Evolutionary conservation across 1,140 invertebrate genomes (phyloP), one percentile per base, ranked within the genome.

Genomic region (Galendromus occidentalis): DNA sequence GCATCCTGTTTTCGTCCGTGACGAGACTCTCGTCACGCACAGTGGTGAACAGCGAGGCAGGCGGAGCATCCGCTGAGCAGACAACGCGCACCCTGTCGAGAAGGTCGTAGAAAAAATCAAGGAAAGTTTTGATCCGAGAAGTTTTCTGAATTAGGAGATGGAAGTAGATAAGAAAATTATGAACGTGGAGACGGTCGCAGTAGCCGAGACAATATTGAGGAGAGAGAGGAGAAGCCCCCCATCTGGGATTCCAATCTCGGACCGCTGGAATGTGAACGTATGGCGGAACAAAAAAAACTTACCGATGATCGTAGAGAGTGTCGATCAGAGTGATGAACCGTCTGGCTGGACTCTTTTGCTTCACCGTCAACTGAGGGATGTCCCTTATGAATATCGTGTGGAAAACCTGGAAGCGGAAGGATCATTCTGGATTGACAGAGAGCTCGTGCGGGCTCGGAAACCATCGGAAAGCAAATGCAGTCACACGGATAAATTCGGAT

Each of bases 241-340:
- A 55, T 47, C 17, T 30, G 4, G 44, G 63, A 64, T 20, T 42
- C 44, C n/a, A 17, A 4, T 9, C 14, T 55, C n/a, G 28, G 51
- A 67, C 44, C 9, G 51, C 63, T 22, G 41, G 63, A 29, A 44
- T 22, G 66, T 42, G 39, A 41, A 63, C 22, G 20, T 2, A 42
- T n/a, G 12, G 39, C 30, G 42, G 65, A 22, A 25, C 7, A 64
- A 20, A 65, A 39, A 14, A 25, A 42, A 39, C 39, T 42, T n/a
- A 67, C 78, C 83, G 86, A 72, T 92, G 87, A 75, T 98, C 94
- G 76, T 98, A 99, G 0, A 99, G 78, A 0, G 91, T 94, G 74
- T 99, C 95, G 71, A 98, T 93, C 0, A 98, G 78, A 2, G 90
- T 96, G 66, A 98, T 98, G 75, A 98, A 98, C 70, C 95, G 78